Conservation (phyloP, 2,888 invertebrate genomes). For the Plagiodera versicolora region DNA sequence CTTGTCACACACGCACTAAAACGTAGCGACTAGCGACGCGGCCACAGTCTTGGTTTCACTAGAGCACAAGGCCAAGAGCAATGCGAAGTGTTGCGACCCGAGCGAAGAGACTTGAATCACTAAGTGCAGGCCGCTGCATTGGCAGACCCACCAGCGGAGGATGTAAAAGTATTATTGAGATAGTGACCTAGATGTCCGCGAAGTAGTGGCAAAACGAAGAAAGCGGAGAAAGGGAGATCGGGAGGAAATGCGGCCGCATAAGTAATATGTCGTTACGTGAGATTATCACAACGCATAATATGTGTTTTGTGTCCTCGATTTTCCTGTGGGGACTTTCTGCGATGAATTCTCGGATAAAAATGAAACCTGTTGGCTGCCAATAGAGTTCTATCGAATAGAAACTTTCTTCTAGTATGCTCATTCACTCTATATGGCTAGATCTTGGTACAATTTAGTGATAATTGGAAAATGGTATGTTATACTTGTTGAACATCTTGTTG, state of each 20-base stretch:
- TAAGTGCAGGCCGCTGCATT: conserved; percentile 47
- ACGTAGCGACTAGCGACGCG: conserved; percentile 9
- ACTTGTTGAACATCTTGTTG: too few species aligned
- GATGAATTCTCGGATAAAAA: conserved; percentile 53
- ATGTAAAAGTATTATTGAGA: conserved; percentile 54
- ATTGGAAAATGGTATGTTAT: too few species aligned
- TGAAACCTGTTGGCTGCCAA: conserved; percentile 43
- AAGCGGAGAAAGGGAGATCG: conserved; percentile 56
- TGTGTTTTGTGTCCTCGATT: conserved; percentile 50
- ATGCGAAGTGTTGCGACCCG: conserved; percentile 21
- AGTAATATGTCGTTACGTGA: conserved; percentile 55
- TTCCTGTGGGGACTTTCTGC: conserved; percentile 42
- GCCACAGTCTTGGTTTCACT: conserved; percentile 22
- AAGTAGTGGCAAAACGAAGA: conserved; percentile 56
- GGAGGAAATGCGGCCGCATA: conserved; percentile 54
- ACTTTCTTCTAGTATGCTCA: neutral
- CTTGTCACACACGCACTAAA: conserved; percentile 34
- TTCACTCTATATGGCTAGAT: neutral
- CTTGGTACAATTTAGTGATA: too few species aligned
- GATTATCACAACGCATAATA: conserved; percentile 54
- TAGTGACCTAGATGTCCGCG: conserved; percentile 56
- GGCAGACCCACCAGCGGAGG: conserved; percentile 39
- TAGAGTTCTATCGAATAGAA: neutral
- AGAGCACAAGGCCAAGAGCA: conserved; percentile 26
- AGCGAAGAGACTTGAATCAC: conserved; percentile 33